phyloP scores from a whole-genome alignment of 2,888 invertebrate species.

The Drosophila histrio region DNA sequence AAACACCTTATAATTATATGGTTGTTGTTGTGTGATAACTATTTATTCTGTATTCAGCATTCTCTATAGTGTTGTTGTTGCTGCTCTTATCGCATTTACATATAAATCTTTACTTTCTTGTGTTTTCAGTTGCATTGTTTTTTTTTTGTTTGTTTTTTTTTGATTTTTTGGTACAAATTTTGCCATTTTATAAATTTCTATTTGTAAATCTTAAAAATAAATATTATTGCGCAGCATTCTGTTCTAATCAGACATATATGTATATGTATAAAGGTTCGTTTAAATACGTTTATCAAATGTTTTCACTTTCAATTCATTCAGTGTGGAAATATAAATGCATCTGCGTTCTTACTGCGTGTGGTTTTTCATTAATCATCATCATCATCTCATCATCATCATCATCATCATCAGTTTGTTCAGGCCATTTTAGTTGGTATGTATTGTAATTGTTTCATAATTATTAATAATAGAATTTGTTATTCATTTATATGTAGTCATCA shows the following conservation, averaged over 20 bases:
- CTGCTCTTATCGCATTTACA: conserved; percentile 47
- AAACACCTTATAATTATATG: conserved; percentile 6
- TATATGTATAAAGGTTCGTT: conserved; percentile 46
- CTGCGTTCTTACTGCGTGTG: conserved; percentile 51
- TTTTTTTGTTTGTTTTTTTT: conserved; percentile 29
- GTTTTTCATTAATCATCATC: conserved; percentile 7
- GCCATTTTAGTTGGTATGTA: conserved; percentile 53
- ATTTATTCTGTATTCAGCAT: conserved; percentile 69
- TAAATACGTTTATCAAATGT: conserved; percentile 53
- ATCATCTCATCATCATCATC: conserved; percentile 12
- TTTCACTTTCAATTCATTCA: conserved; percentile 13
- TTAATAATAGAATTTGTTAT: conserved; percentile 34
- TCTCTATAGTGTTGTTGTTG: conserved; percentile 51
- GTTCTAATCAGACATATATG: conserved; percentile 36
- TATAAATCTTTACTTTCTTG: conserved; percentile 48
- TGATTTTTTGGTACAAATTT: conserved; percentile 60
- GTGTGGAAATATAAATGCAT: conserved; percentile 79
- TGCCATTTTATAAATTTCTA: conserved; percentile 53
- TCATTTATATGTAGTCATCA: conserved; percentile 49
- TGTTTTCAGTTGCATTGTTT: conserved; percentile 33
- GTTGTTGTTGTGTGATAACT: conserved; percentile 62
- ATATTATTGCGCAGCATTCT: conserved; percentile 70
- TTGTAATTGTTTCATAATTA: conserved; percentile 40
- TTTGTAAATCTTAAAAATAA: conserved; percentile 69
- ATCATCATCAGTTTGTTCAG: conserved; percentile 41